phyloP scores from a whole-genome alignment of 2,888 invertebrate species.

The Drosophila crucigera region DNA sequence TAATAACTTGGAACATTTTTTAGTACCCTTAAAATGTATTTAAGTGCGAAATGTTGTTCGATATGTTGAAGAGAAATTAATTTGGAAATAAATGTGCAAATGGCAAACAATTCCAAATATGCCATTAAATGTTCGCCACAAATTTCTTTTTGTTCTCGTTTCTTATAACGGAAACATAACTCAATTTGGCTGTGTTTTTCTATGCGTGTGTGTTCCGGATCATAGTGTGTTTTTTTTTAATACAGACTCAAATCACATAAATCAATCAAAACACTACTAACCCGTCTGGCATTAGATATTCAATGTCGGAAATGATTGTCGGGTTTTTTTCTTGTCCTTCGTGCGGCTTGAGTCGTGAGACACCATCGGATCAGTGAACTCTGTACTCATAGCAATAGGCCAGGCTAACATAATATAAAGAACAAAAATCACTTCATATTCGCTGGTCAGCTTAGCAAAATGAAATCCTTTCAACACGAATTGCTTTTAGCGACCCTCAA shows the following conservation, averaged over 20 bases:
- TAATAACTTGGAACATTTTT: background rate
- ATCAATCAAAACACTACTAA: conserved; percentile 56
- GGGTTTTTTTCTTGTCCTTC: conserved; percentile 23
- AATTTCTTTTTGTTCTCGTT: background rate
- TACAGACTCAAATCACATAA: conserved; percentile 51
- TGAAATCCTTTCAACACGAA: conserved; percentile 76
- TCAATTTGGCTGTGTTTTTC: conserved; percentile 6
- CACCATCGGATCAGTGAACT: conserved; percentile 14
- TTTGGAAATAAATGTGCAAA: background rate
- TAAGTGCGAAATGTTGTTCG: background rate
- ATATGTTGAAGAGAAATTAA: background rate
- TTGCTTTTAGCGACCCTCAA: conserved; percentile 51
- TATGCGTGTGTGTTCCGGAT: conserved; percentile 8
- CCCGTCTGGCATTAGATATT: conserved; percentile 53
- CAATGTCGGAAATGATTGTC: conserved; percentile 53
- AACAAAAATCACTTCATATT: conserved; percentile 5
- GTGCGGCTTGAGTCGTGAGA: background rate
- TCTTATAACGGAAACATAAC: conserved; percentile 24
- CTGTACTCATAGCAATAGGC: conserved; percentile 22
- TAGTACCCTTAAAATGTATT: background rate
- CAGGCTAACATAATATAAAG: conserved; percentile 24
- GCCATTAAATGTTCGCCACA: conserved; percentile 8
- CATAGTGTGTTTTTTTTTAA: conserved; percentile 47
- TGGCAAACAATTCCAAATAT: conserved; percentile 7
- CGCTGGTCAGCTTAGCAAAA: conserved; percentile 61